Conservation (phyloP, 2,797 vertebrate genomes). For the Botia kubotai region DNA sequence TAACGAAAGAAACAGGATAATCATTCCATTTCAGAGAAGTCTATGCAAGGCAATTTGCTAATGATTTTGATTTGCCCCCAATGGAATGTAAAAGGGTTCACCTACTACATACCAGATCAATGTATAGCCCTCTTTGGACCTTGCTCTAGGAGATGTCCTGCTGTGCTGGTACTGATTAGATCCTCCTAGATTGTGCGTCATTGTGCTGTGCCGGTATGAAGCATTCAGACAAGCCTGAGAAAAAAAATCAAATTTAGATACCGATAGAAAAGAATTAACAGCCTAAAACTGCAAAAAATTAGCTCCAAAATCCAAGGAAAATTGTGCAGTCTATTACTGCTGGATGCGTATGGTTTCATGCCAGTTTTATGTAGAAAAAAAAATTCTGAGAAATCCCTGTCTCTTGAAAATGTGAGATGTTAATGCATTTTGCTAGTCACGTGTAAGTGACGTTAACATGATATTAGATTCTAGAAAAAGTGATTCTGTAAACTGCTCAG, state of each 20-base stretch:
- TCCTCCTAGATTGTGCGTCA: constrained; percentile 41
- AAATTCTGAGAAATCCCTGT: background rate
- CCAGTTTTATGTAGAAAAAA: background rate
- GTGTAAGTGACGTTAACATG: background rate
- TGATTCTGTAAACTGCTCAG: background rate
- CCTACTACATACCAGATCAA: constrained; percentile 38
- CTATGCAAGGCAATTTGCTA: constrained; percentile 29
- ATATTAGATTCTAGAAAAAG: background rate
- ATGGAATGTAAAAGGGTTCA: constrained; percentile 40
- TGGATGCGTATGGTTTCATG: background rate
- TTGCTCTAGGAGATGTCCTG: constrained; percentile 33
- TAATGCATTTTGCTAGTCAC: background rate
- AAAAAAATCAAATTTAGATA: constrained; percentile 33
- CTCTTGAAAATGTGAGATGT: background rate
- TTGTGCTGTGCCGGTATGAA: constrained; percentile 40
- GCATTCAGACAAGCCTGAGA: constrained; percentile 48
- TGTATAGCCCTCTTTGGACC: constrained; percentile 35
- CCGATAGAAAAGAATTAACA: constrained; percentile 10
- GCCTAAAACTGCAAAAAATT: constrained; percentile 6
- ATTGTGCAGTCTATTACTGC: background rate
- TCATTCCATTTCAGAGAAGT: constrained; percentile 31
- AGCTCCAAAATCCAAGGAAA: background rate
- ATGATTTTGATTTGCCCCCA: constrained; percentile 32
- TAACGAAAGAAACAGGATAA: constrained; percentile 34
- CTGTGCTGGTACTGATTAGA: constrained; percentile 43